Evolutionary conservation across 2,888 invertebrate species (phyloP).

Genomic region (Orgyia antiqua): DNA sequence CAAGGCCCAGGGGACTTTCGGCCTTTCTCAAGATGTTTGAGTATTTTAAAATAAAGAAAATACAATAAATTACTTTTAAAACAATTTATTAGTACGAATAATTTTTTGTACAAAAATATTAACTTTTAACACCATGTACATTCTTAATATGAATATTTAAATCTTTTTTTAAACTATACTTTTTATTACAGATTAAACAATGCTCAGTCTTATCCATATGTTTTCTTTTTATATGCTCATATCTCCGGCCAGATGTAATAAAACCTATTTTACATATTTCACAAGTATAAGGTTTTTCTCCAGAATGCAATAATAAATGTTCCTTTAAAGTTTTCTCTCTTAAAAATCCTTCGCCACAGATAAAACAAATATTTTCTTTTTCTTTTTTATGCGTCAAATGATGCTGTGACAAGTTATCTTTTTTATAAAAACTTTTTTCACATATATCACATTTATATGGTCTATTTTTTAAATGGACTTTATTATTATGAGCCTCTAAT

Average conservation of each 20-base stretch:
- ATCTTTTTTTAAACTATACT: slow-evolving; percentile 48
- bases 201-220: slow-evolving; percentile 39
- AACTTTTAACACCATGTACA: slow-evolving; percentile 25
- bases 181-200: slow-evolving; percentile 48
- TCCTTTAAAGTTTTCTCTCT: slow-evolving; percentile 41
- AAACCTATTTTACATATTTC: slow-evolving; percentile 40
- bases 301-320: slow-evolving; percentile 46
- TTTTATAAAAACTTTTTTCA: slow-evolving; percentile 47
- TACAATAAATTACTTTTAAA: too few species aligned
- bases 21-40: too few species aligned
- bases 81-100: too few species aligned
- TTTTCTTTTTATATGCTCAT: slow-evolving; percentile 47
- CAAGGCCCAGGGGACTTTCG: too few species aligned
- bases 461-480: slow-evolving; percentile 37
- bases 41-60: too few species aligned
- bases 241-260: slow-evolving; percentile 44
- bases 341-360: slow-evolving; percentile 46
- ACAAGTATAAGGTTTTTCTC: slow-evolving; percentile 46
- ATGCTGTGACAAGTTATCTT: slow-evolving; percentile 46
- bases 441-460: slow-evolving; percentile 44
- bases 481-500: slow-evolving; percentile 48
- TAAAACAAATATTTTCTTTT: slow-evolving; percentile 42
- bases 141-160: slow-evolving; percentile 45
- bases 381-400: slow-evolving; percentile 30
- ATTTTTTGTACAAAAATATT: too few species aligned